Base-by-base conservation (phyloP, 2,888 invertebrate species). In the Ormyrus pomaceus region DNA sequence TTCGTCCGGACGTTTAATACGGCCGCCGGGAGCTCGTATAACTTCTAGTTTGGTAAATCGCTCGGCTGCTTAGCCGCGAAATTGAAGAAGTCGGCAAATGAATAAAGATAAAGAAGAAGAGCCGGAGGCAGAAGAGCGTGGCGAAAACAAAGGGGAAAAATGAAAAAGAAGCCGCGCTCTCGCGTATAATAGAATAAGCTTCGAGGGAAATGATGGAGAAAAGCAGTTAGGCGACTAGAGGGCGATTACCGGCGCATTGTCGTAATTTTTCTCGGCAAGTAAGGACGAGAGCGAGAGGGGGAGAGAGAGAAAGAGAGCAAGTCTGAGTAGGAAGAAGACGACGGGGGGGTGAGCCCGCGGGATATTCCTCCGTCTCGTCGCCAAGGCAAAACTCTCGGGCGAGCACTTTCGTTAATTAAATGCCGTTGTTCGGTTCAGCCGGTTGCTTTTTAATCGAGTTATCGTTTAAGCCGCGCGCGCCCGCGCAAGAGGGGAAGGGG, bases 341-440 rank as follows among this genome's bases (percentile, higher is more conserved):
- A 34, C 4, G 34, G 34, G 77, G 81, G 51, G 48, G 74, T 78
- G 78, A 78, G 55, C 78, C 66, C 69, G 55, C 78, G 56, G 79
- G 79, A 83, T 80, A 80, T 61, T 73, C 61, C 68, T 53, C 51
- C 53, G 13, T 55, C 68, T 62, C 64, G 74, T 73, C 64, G 51
- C 64, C 71, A 45, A 69, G 80, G 85, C 82, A 82, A 86, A 86
- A 86, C 86, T 87, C 86, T 85, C 85, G 81, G 81, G 84, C 82
- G 85, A 87, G 87, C 87, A 88, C 88, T 89, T 87, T 87, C 87
- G 86, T 87, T 89, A 89, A 89, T 87, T 88, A 87, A 87, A 86
- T 86, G 86, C 87, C 87, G 88, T 88, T 89, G 88, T 88, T 87
- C 86, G 86, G 84, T 85, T 87, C 85, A 83, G 85, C 83, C 68